Base-by-base conservation (phyloP, 92 coral and sea anemone genomes). In the Micromussa lordhowensis region DNA sequence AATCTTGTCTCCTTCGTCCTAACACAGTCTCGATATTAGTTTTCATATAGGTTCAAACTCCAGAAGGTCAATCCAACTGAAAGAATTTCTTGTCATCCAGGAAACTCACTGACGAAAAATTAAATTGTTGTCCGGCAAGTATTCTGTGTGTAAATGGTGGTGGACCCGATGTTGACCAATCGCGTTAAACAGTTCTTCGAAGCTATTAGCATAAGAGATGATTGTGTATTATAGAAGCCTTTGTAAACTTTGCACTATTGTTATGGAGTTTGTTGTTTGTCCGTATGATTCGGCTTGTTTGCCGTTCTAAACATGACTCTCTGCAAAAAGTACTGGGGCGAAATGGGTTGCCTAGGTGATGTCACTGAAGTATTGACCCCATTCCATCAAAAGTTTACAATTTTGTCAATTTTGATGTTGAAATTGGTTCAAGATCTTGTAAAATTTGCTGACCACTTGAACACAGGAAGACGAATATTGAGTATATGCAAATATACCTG, bases 161-260 rank as follows among this genome's bases (percentile, higher is more conserved):
- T 2, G 38, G 38, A 36, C 58, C 13, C 34, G 8, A 26, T 87
- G 80, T 87, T 87, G 90, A 87, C 90, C 90, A 87, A 87, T 87
- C 34, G 90, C 71, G 26, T 79, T 87, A 80, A 87, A 87, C 79
- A 80, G 80, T 54, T 40, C 82, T 71, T 80, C 55, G 85, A 77
- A 9, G 48, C 49, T 17, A 87, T 87, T 87, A 79, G 24, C 90
- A 86, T 86, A 53, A 77, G 77, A 77, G 59, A 77, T 8, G 44
- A 59, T 49, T 77, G 77, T 77, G 82, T 36, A 40, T 64, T 63
- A 59, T 61, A 54, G 29, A 77, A 86, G 81, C 75, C 88, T 75
- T 85, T 85, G 89, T 86, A 77, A 86, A 86, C 83, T 66, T 51
- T 30, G 12, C 17, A 19, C 82, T 15, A n/a, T 66, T 85, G 77